Evolutionary conservation across 1,140 invertebrate genomes (phyloP), one percentile per base, ranked within the genome.

Genomic region (Brachionus rotundiformis): DNA sequence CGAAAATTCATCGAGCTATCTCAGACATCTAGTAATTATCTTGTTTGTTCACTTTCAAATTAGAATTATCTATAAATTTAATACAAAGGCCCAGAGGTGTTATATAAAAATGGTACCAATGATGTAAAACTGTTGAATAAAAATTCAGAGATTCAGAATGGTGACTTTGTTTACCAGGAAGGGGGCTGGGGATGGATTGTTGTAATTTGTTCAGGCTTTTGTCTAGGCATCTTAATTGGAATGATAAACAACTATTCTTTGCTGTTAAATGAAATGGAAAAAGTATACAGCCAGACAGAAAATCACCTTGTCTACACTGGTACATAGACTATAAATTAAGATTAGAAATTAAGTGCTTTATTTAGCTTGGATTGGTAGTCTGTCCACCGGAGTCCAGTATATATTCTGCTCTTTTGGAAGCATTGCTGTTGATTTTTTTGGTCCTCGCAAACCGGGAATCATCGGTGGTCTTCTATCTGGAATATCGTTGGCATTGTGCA

Each of bases 281-380:
- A 47, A 23, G 76, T 79, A 3, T 79, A 79, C 16, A 79, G 29
- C 19, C 44, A 49, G 6, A 79, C 47, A 23, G 47, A 79, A 63
- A 54, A 79, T 79, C 76, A 79, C 16, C 27, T 79, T 23, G 27
- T 79, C 16, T 79, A 79, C n/a, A n/a, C 76, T 31, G 76, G 76
- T 79, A 59, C 19, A 13, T 47, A 41, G 11, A 1, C 10, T 23
- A 10, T 31, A 3, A 39, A 27, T 16, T 71, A 1, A 2, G 23
- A 3, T 11, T 8, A 29, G 29, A 71, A 39, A n/a, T 36, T 41
- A n/a, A 75, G 0, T 27, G 2, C 16, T 49, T 41, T 13, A 41
- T 41, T 39, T n/a, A 79, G 76, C 76, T 27, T 59, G 76, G 47
- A 79, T 79, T 8, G 76, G 76, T 19, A 59, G 47, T 36, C n/a